Evolutionary conservation across 2,888 invertebrate genomes (phyloP), one percentile per base, ranked within the genome.

Genomic region (Tortrix viridana): DNA sequence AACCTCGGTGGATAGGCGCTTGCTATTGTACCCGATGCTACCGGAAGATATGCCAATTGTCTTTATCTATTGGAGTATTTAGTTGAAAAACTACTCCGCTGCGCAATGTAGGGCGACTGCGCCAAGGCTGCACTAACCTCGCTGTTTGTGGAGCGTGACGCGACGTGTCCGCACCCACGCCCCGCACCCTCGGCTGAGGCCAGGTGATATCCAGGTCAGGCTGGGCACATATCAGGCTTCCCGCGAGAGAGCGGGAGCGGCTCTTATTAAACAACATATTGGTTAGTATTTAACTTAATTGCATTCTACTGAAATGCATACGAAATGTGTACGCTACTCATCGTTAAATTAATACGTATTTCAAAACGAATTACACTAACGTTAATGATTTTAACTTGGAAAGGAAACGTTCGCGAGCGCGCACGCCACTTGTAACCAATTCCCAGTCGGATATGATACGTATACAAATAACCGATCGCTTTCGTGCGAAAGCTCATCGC

Each of bases 81-180:
- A 75, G 70, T 79, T 78, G 77, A 84, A 88, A 88, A 86, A 82
- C 75, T 67, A 69, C 72, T 71, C 80, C 74, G 83, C 84, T 84
- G 89, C 81, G 88, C 89, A 88, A 88, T 87, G 89, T 88, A 86
- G 89, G 87, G 82, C 88, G 83, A 71, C 76, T 74, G 75, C 88
- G 82, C 80, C 91, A 91, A 92, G 92, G 91, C 85, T 90, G 86
- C 85, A 76, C 77, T 82, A 89, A 82, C 91, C 92, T 91, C 88
- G 90, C 80, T 77, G 89, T 91, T 91, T 91, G 91, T 92, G 91
- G 91, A 92, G 91, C 92, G 88, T 88, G 88, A 90, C 92, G 82
- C 87, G 87, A 89, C 90, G 90, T 90, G 90, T 85, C 77, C 87
- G 90, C 91, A 91, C 90, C 91, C 89, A 89, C 79, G 74, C 70